A percentile compares a stretch with the other conserved stretches of the same genome.
Conservation (phyloP, 2,113 vertebrate species). For the Bufo bufo region DNA sequence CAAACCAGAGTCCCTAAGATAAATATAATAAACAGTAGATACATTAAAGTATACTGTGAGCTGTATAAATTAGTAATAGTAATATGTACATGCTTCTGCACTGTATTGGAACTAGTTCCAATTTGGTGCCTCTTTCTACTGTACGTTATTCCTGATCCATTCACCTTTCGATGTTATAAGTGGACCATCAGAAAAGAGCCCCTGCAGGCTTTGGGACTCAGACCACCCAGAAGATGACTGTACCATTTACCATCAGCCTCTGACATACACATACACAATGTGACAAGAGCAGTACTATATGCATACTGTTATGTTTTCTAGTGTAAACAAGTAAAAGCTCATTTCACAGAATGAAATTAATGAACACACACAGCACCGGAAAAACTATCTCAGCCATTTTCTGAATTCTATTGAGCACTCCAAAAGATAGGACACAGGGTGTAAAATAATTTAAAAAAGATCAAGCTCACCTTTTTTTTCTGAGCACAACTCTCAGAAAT, state of each 20-base stretch:
- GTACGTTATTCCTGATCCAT: too few relatives aligned
- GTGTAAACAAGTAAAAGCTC: background rate
- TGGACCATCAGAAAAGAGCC: background rate
- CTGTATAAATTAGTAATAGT: too few relatives aligned
- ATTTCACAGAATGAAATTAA: background rate
- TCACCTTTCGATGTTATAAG: too few relatives aligned
- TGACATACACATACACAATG: background rate
- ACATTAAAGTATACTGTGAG: too few relatives aligned
- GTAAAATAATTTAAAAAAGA: background rate
- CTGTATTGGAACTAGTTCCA: too few relatives aligned
- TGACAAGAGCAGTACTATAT: background rate
- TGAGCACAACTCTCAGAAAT: constrained; percentile 37
- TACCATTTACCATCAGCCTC: background rate
- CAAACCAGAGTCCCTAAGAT: too few relatives aligned
- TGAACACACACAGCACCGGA: background rate
- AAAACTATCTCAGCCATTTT: background rate
- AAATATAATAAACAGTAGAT: too few relatives aligned
- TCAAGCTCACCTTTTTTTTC: background rate
- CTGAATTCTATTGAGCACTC: background rate
- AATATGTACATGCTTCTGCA: too few relatives aligned
- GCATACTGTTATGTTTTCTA: background rate
- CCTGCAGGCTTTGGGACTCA: too few relatives aligned
- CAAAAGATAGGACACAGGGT: background rate
- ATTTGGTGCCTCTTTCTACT: too few relatives aligned
- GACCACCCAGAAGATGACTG: background rate